A percentile compares a stretch with the other conserved stretches of the same genome.
Evolutionary conservation across 2,797 vertebrate genomes (phyloP).

Genomic region (Fistularia commersonii): DNA sequence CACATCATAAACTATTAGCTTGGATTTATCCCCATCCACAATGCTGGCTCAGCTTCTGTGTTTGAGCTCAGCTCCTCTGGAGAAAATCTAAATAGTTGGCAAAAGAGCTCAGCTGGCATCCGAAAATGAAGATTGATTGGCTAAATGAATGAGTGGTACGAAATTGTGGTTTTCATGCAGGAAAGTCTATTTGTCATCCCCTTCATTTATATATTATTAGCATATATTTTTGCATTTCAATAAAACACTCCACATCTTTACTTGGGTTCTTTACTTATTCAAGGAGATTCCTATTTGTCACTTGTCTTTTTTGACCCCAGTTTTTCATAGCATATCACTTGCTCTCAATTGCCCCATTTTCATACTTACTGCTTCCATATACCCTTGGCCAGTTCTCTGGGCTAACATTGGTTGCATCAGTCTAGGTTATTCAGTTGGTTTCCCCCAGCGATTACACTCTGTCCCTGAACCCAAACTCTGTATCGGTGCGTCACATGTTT

Average conservation of each 20-base stretch:
- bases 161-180: slow-evolving; percentile 20
- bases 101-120: slow-evolving; percentile 21
- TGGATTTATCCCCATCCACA: slow-evolving; percentile 34
- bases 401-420: slow-evolving; percentile 41
- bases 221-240: too few relatives aligned
- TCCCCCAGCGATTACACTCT: slow-evolving; percentile 25
- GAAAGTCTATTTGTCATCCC: not conserved
- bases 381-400: slow-evolving; percentile 57
- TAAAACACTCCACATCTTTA: not conserved
- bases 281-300: not conserved
- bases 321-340: too few relatives aligned
- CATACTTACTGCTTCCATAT: slow-evolving; percentile 15
- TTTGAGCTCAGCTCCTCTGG: slow-evolving; percentile 27
- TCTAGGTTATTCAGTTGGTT: slow-evolving; percentile 41
- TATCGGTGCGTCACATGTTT: not conserved
- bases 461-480: slow-evolving; percentile 6
- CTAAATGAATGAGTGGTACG: slow-evolving; percentile 12
- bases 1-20: slow-evolving; percentile 52
- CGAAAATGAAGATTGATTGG: slow-evolving; percentile 35
- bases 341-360: not conserved
- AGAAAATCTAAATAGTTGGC: slow-evolving; percentile 25
- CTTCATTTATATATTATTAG: not conserved
- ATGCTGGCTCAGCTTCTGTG: slow-evolving; percentile 40
- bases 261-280: too few relatives aligned
- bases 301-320: not conserved